Evolutionary conservation across 2,888 invertebrate species (phyloP).

Genomic region (Capitulum mitella): DNA sequence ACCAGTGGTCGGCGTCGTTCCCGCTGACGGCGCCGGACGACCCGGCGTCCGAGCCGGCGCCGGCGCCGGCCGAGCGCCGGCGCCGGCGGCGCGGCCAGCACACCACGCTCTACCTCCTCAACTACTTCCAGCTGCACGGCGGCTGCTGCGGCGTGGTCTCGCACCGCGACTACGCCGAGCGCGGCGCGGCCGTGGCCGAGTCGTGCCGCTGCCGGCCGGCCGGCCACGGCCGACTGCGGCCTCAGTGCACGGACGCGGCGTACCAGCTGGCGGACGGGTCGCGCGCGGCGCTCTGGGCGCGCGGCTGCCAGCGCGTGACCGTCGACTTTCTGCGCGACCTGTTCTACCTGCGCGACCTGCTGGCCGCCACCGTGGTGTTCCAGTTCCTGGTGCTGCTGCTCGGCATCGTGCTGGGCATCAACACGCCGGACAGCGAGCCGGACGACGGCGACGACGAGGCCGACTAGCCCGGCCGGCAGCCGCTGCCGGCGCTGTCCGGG

Average conservation of each 20-base stretch:
- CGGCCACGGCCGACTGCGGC: neutral
- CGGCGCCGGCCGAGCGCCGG: neutral
- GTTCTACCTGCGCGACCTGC: slow-evolving; percentile 18
- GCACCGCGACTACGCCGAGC: neutral
- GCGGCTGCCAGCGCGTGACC: neutral
- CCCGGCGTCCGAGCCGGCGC: neutral
- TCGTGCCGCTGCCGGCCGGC: neutral
- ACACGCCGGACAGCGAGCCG: neutral
- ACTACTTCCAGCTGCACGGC: slow-evolving; percentile 11
- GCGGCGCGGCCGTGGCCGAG: neutral
- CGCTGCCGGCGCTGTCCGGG: neutral
- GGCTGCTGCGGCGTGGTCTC: slow-evolving; percentile 11
- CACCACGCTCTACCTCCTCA: neutral
- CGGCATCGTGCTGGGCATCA: neutral
- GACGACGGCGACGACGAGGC: neutral
- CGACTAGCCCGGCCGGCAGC: neutral
- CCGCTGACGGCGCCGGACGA: neutral
- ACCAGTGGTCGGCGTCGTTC: slow-evolving; percentile 7
- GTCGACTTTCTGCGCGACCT: neutral
- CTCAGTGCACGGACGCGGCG: neutral
- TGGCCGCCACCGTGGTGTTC: neutral
- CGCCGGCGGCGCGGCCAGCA: neutral
- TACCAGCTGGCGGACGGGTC: slow-evolving; percentile 1
- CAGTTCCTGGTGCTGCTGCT: slow-evolving; percentile 9
- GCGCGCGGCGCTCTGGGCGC: neutral